phyloP scores from a whole-genome alignment of 1,140 invertebrate genomes.

The Berghia stephanieae region DNA sequence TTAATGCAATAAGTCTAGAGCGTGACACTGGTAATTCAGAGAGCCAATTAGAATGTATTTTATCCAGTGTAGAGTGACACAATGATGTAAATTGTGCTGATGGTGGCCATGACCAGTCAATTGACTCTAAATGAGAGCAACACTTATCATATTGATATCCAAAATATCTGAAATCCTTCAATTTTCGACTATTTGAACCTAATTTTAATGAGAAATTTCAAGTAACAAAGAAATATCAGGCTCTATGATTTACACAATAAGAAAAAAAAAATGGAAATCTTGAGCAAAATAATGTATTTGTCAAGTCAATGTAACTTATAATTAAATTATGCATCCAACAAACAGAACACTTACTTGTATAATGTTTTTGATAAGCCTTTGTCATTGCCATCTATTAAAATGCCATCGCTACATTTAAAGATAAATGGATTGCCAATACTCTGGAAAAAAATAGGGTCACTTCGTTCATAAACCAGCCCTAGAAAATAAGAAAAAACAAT shows the following conservation, averaged over 20 bases:
- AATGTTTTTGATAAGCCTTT: constrained; percentile 66
- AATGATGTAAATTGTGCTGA: too few relatives aligned
- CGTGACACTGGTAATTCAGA: too few relatives aligned
- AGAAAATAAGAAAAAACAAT: constrained; percentile 34
- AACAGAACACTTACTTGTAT: constrained; percentile 60
- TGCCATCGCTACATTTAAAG: constrained; percentile 67
- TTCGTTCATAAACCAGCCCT: constrained; percentile 66
- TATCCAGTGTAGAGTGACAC: too few relatives aligned
- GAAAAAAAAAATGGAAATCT: not conserved
- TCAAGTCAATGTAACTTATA: not conserved
- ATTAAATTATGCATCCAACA: too few relatives aligned
- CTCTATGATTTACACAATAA: not conserved
- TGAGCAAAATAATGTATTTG: not conserved
- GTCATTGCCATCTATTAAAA: constrained; percentile 69
- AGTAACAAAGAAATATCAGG: not conserved
- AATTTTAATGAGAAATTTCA: not conserved
- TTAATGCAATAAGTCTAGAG: too few relatives aligned
- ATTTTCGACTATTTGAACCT: not conserved
- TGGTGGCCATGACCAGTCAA: too few relatives aligned
- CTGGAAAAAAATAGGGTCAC: constrained; percentile 68
- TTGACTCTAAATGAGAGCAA: too few relatives aligned
- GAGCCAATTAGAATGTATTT: too few relatives aligned
- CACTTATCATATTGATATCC: too few relatives aligned
- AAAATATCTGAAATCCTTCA: not conserved
- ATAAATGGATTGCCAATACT: constrained; percentile 69